Evolutionary conservation across 2,797 vertebrate genomes (phyloP), one percentile per base, ranked within the genome.

Genomic region (Danio tinwini): DNA sequence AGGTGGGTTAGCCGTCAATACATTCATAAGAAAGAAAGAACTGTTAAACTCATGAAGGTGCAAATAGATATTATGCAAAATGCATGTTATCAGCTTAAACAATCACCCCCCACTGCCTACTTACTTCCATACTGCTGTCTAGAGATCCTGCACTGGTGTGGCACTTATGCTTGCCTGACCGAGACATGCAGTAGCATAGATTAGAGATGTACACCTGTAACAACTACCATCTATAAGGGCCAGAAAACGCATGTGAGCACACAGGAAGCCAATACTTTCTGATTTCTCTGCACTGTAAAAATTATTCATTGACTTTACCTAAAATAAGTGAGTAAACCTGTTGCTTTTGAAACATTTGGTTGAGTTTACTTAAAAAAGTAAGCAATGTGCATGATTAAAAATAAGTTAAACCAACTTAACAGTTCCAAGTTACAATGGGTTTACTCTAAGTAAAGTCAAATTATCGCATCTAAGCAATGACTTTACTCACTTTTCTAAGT

Each of bases 71-170:
- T n/a, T n/a, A n/a, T 92, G 96, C 94, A n/a, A n/a, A 96, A 92
- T 94, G 96, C 93, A 94, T 93, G 96, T 96, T 93, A 96, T 96
- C 93, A 95, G 92, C 95, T 94, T 91, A 91, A 96, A 95, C 94
- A 93, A 95, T 93, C 92, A 94, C 94, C 92, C 93, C 92, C 94
- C 93, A 93, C 93, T 90, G 91, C 96, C 96, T 96, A 98, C 97
- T 99, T n/a, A 98, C 97, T 98, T 99, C 97, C 96, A 98, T 96
- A 98, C 97, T 98, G 97, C 96, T 98, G 96, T 98, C 97, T 98
- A 98, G 96, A 93, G 97, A 98, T 98, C 97, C 97, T 95, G 97
- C 97, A 98, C 97, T 98, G 96, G 96, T 97, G 94, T 97, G 96
- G 85, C 96, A 96, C 93, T 97, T 97, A 91, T 97, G 96, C 95